These are phyloP conservation scores for Acleris literana DNA, from an alignment of 2,888 invertebrate genomes.

Conservation along the genomic window DNA sequence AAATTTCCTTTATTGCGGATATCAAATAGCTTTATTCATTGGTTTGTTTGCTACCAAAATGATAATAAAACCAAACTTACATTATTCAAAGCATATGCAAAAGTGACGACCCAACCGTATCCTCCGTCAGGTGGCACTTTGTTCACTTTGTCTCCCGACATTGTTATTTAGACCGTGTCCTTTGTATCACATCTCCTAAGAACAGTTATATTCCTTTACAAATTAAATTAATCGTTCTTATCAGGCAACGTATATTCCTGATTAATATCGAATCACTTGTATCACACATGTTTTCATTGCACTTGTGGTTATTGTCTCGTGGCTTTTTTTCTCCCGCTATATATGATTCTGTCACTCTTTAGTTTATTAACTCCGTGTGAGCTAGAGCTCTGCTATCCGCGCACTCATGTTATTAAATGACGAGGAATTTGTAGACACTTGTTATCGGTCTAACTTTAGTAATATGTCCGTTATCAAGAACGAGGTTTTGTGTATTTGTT, in stretches of 20 bases:
- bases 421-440: conserved; percentile 45
- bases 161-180: conserved; percentile 45
- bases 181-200: conserved; percentile 49
- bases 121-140: conserved; percentile 86
- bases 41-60: background rate
- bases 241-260: conserved; percentile 9
- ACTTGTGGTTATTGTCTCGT: conserved; percentile 22
- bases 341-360: conserved; percentile 31
- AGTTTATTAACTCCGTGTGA: conserved; percentile 31
- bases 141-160: conserved; percentile 57
- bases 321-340: conserved; percentile 10
- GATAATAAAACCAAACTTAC: conserved; percentile 74
- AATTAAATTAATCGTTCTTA: conserved; percentile 6
- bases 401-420: conserved; percentile 44
- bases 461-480: conserved; percentile 61
- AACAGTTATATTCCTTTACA: conserved; percentile 33
- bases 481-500: conserved; percentile 44
- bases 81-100: conserved; percentile 84
- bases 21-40: no score
- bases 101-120: conserved; percentile 86
- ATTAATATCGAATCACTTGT: conserved; percentile 38
- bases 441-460: conserved; percentile 68
- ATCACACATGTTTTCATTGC: conserved; percentile 42
- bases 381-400: conserved; percentile 28
- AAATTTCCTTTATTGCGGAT: no score